phyloP scores from a whole-genome alignment of 2,797 vertebrate species.

The Leptoclinus maculatus region DNA sequence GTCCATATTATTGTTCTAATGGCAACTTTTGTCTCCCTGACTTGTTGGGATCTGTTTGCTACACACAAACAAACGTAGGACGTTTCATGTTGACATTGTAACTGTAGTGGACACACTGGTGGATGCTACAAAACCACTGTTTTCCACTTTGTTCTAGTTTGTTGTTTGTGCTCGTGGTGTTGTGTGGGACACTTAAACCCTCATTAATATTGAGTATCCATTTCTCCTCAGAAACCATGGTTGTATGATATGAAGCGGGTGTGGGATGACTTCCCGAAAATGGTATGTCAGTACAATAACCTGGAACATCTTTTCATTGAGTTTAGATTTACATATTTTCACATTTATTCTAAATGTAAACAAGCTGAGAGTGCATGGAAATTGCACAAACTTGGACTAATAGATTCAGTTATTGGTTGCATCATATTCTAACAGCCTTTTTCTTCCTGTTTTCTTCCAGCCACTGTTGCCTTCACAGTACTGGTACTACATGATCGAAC shows the following conservation, averaged over 20 bases:
- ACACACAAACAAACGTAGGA: background rate
- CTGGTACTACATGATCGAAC: constrained; percentile 93
- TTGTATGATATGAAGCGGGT: constrained; percentile 89
- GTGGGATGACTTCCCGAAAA: constrained; percentile 92
- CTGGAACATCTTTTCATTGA: background rate
- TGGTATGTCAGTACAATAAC: constrained; percentile 80
- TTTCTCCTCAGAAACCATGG: constrained; percentile 92
- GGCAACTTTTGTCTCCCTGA: background rate
- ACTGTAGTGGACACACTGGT: background rate
- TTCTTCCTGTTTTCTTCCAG: constrained; percentile 71
- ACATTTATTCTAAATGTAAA: background rate
- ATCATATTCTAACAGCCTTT: background rate
- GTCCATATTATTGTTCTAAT: background rate
- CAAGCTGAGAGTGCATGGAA: background rate
- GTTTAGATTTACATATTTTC: background rate
- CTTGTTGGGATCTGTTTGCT: background rate
- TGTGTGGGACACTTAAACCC: background rate
- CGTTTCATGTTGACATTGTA: background rate
- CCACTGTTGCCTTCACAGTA: constrained; percentile 90
- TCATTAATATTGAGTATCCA: constrained; percentile 25
- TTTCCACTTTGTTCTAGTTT: background rate
- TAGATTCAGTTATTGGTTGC: background rate
- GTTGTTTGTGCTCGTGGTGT: constrained; percentile 18
- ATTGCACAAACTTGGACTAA: background rate
- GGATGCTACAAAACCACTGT: background rate